Conservation (phyloP, 2,797 vertebrate genomes). For the Clamator glandarius region DNA sequence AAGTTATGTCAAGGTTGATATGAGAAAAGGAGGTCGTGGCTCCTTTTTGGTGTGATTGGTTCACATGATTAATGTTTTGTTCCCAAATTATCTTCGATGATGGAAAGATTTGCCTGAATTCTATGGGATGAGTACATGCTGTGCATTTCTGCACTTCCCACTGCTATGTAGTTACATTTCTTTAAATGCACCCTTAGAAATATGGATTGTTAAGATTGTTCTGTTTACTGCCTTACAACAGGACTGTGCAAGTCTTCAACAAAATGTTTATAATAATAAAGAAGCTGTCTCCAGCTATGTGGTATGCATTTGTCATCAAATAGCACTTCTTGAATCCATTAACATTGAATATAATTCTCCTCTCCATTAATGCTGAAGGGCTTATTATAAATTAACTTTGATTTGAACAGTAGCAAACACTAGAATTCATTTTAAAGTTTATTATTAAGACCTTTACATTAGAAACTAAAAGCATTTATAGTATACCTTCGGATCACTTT, state of each 20-base stretch:
- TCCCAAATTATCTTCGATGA: not conserved
- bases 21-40: not conserved
- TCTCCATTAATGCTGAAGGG: not conserved
- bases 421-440: not conserved
- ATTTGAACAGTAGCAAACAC: not conserved
- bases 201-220: not conserved
- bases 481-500: not conserved
- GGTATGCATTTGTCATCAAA: not conserved
- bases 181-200: slow-evolving; percentile 27
- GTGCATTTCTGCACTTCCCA: slow-evolving; percentile 7
- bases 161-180: not conserved
- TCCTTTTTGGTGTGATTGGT: not conserved
- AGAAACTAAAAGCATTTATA: not conserved
- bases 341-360: not conserved
- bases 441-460: not conserved
- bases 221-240: not conserved
- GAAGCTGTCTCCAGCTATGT: not conserved
- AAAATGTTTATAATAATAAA: slow-evolving; percentile 3
- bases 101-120: not conserved
- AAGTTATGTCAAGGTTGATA: not conserved
- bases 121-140: not conserved
- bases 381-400: slow-evolving; percentile 2
- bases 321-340: slow-evolving; percentile 17
- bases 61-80: not conserved
- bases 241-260: not conserved